Evolutionary conservation across 2,888 invertebrate species (phyloP), one percentile per base, ranked within the genome.

Genomic region (Melinaea menophilus): DNA sequence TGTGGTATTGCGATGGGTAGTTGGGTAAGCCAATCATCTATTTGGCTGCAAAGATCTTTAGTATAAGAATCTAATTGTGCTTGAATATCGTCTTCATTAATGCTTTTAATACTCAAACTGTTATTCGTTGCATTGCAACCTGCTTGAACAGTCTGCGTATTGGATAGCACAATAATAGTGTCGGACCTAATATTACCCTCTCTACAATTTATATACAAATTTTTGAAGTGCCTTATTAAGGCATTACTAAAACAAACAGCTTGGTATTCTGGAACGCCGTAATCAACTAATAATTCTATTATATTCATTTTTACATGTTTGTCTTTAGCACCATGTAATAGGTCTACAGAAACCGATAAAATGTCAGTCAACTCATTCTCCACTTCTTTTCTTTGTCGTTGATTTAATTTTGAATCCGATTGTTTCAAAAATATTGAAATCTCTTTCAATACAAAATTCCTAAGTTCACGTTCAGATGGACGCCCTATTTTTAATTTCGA

Each of bases 11-110:
- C 65, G 55, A 82, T 51, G 11, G 75, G 68, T 51, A 85, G 71
- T 34, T 62, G 72, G 0, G 69, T 67, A 31, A 86, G 65, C 88
- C 88, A 88, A 63, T 79, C 76, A 4, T 81, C 77, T 55, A 88
- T 85, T 62, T 80, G 71, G 47, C 78, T 63, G 33, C 71, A 72
- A 11, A 88, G 64, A 64, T 79, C 69, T 13, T 71, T 72, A 0
- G 56, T 58, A 55, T 69, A 72, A 2, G 12, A 35, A 31, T 70
- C 64, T 12, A 65, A 2, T 11, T 64, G 56, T 1, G 51, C 48
- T 55, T 22, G 7, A 48, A 45, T 13, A 31, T 61, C 58, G 3
- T 58, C 46, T 73, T 55, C 69, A 77, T 76, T 13, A 63, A 64
- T 55, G 37, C 64, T 34, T 66, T 35, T 63, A 3, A 64, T 64